These are phyloP conservation scores for Ichneumoninae sp. DNA, from an alignment of 2,888 invertebrate genomes.

Conservation along the genomic window DNA sequence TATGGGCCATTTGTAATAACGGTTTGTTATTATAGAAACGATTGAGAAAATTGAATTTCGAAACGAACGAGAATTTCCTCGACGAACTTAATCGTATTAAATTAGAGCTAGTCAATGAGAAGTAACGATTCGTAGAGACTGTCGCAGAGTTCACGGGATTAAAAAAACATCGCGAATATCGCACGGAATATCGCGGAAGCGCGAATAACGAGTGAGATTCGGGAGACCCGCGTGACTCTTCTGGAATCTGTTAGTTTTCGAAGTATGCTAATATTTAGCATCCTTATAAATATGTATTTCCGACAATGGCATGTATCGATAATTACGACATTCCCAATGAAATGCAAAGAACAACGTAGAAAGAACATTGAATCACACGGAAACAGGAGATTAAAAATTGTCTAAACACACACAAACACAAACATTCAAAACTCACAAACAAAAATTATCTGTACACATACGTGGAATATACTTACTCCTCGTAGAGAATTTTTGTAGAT, in stretches of 20 bases:
- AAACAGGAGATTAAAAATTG: slow-evolving; percentile 43
- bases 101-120: slow-evolving; percentile 62
- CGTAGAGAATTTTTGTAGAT: slow-evolving; percentile 40
- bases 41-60: slow-evolving; percentile 30
- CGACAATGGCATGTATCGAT: slow-evolving; percentile 35
- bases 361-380: slow-evolving; percentile 27
- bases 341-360: slow-evolving; percentile 51
- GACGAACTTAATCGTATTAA: slow-evolving; percentile 53
- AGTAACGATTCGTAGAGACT: slow-evolving; percentile 55
- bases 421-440: not conserved
- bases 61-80: slow-evolving; percentile 44
- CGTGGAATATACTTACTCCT: slow-evolving; percentile 21
- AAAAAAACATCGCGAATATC: not conserved
- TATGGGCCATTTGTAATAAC: slow-evolving; percentile 47
- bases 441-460: not conserved
- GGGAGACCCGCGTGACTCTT: not conserved
- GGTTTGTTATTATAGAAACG: slow-evolving; percentile 9
- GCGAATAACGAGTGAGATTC: not conserved
- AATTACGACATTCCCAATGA: slow-evolving; percentile 68
- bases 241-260: slow-evolving; percentile 39
- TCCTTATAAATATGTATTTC: slow-evolving; percentile 48
- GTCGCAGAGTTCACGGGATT: slow-evolving; percentile 35
- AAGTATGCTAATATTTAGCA: slow-evolving; percentile 70
- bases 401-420: slow-evolving; percentile 30
- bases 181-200: not conserved